phyloP scores from a whole-genome alignment of 2,113 vertebrate species.

The Myrmecobius fasciatus region DNA sequence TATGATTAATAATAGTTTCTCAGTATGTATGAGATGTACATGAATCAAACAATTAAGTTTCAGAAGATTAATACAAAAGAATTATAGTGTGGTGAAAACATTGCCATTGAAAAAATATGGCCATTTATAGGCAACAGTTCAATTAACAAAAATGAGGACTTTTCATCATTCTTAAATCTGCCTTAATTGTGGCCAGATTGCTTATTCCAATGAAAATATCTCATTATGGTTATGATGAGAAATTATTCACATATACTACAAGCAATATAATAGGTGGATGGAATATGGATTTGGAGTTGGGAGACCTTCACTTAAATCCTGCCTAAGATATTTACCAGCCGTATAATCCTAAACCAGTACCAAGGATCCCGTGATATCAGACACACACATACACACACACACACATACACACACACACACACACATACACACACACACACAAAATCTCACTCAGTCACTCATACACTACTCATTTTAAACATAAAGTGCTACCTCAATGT shows the following conservation, averaged over 20 bases:
- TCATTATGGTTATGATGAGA: background rate
- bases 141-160: background rate
- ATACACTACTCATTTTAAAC: background rate
- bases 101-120: background rate
- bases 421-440: too few species aligned
- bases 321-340: background rate
- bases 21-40: background rate
- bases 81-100: background rate
- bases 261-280: background rate
- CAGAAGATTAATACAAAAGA: background rate
- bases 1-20: background rate
- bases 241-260: background rate
- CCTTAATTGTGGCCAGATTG: background rate
- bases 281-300: background rate
- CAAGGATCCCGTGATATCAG: background rate
- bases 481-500: background rate
- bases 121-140: background rate
- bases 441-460: too few species aligned
- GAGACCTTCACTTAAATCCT: background rate
- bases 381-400: background rate
- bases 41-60: background rate
- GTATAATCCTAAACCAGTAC: background rate
- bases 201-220: background rate
- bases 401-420: background rate
- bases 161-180: background rate